Base-by-base conservation (phyloP, 2,888 invertebrate species). In the Nowickia ferox region DNA sequence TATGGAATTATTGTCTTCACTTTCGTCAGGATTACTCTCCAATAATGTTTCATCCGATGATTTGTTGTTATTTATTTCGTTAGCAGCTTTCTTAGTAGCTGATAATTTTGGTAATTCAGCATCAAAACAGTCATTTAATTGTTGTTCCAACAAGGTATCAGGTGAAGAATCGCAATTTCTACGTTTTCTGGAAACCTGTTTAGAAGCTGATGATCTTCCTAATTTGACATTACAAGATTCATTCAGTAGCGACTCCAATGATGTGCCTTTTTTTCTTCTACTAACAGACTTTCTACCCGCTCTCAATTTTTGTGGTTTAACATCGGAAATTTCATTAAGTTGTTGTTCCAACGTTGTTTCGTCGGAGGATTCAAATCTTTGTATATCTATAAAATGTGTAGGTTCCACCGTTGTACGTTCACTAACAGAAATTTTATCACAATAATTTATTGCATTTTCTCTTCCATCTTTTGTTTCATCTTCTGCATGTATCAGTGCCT, bases 321-420 rank as follows among this genome's bases (percentile, higher is more conserved):
- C 30, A 30, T 30, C 30, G 30, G 30, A 30, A 30, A 6, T 30
- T 6, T 30, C 30, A 30, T 30, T 48, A 5, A 6, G 6, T 15
- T 40, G 61, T 30, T 30, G 5, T 51, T 53, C 30, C n/a, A 48
- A 11, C 11, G 51, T 40, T 1, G 15, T n/a, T 1, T 15, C 22
- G 9, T 22, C 42, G 6, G 63, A 44, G n/a, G 42, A 53, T 30
- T 53, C 53, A 4, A 30, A 22, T n/a, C 44, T 65, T 48, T 48
- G 19, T 22, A 77, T 68, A 19, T 46, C 57, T 22, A 59, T 22
- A 42, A 68, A 68, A 48, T 68, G 48, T 1, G 3, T 57, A 8
- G 42, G 38, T 22, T 66, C 66, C 19, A 48, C n/a, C 2, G 1
- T 17, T 6, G n/a, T 4, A 48, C 22, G 8, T 40, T n/a, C 48